A percentile compares a stretch with the other conserved stretches of the same genome.
These are phyloP conservation scores for Acrocera orbiculus DNA, from an alignment of 2,888 invertebrate species.

Conservation along the genomic window DNA sequence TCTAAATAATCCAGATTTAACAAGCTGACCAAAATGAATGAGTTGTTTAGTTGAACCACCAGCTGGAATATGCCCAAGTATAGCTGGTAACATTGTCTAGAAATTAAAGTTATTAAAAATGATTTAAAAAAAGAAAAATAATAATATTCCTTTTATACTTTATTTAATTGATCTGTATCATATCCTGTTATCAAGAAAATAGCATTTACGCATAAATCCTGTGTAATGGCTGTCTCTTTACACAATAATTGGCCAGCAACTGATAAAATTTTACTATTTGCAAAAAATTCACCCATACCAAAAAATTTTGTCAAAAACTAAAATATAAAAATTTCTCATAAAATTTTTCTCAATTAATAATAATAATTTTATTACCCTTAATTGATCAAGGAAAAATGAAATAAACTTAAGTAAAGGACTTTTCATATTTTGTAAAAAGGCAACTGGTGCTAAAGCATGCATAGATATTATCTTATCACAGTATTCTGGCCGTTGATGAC, in stretches of 20 bases:
- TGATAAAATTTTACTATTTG: constrained; percentile 32
- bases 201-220: constrained; percentile 39
- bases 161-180: constrained; percentile 39
- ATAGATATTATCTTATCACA: constrained; percentile 36
- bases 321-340: no score
- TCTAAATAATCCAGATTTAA: constrained; percentile 20
- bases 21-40: constrained; percentile 37
- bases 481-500: constrained; percentile 35
- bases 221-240: constrained; percentile 32
- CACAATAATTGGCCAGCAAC: constrained; percentile 33
- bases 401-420: constrained; percentile 27
- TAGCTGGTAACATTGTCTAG: constrained; percentile 36
- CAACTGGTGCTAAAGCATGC: constrained; percentile 40
- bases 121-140: not conserved
- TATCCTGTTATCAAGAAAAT: constrained; percentile 44
- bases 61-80: constrained; percentile 36
- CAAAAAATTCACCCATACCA: constrained; percentile 37
- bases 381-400: constrained; percentile 1
- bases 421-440: constrained; percentile 32
- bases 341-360: no score
- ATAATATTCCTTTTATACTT: constrained; percentile 21
- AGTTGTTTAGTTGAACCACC: constrained; percentile 38
- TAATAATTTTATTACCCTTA: no score
- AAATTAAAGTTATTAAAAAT: constrained; percentile 3
- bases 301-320: constrained; percentile 8